phyloP scores from a whole-genome alignment of 2,797 vertebrate species.

The Mionectes olivaceus region DNA sequence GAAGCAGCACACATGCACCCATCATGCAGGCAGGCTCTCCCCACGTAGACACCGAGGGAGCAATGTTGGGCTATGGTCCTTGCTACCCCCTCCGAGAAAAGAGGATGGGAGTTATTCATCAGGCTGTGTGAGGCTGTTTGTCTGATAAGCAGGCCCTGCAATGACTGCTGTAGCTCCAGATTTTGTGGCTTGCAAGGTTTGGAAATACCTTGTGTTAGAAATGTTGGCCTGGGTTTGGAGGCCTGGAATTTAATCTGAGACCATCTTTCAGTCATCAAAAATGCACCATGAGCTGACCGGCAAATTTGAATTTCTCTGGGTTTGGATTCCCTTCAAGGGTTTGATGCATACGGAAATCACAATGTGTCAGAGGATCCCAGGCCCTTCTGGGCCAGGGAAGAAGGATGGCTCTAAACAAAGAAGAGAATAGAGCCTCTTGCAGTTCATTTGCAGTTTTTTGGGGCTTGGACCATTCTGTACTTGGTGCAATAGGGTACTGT shows the following conservation, averaged over 20 bases:
- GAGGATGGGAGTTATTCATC: background rate
- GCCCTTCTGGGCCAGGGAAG: background rate
- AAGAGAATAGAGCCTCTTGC: background rate
- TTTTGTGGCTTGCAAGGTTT: background rate
- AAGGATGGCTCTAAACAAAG: background rate
- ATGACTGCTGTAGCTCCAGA: background rate
- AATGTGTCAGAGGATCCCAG: background rate
- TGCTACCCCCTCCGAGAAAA: background rate
- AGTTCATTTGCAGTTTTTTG: background rate
- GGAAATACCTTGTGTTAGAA: background rate
- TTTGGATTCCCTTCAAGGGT: background rate
- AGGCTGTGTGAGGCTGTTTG: background rate
- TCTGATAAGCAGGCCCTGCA: background rate
- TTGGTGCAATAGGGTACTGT: background rate
- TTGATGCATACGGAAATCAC: background rate
- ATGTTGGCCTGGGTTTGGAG: background rate
- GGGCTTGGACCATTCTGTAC: background rate
- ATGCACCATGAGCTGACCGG: background rate
- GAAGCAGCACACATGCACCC: background rate
- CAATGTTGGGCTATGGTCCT: background rate
- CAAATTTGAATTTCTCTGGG: background rate
- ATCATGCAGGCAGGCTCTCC: background rate
- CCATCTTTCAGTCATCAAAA: background rate
- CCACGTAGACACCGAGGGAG: rapidly evolving
- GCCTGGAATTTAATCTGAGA: background rate